Conservation (phyloP, 2,113 vertebrate species). For the Halichoeres trimaculatus region DNA sequence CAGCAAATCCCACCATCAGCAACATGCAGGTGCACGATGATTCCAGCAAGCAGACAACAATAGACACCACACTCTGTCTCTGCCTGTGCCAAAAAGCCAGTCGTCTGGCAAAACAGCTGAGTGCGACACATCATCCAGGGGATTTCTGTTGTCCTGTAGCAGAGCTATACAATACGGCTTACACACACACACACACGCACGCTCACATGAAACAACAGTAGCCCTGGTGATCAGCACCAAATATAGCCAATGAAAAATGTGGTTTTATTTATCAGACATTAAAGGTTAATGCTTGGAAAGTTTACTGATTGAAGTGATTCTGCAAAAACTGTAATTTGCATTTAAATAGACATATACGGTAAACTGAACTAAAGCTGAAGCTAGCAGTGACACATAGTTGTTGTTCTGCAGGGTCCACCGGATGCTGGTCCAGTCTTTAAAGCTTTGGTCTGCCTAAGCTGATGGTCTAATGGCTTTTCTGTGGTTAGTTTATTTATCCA, state of each 20-base stretch:
- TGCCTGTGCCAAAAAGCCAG: constrained; percentile 57
- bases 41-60: constrained; percentile 79
- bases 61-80: constrained; percentile 30
- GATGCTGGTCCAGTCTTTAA: neutral
- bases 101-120: constrained; percentile 81
- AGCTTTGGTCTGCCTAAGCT: neutral
- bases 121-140: constrained; percentile 67
- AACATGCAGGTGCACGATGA: constrained; percentile 75
- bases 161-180: constrained; percentile 45
- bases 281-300: no score
- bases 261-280: no score
- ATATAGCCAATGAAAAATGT: neutral
- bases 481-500: neutral
- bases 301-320: neutral
- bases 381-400: neutral
- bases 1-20: constrained; percentile 73
- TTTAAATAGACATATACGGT: no score
- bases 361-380: no score
- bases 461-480: neutral
- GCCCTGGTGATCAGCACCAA: neutral
- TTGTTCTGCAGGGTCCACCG: neutral
- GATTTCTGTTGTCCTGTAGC: constrained; percentile 62
- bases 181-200: constrained; percentile 12
- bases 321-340: neutral
- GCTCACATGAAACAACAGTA: constrained; percentile 13